These are phyloP conservation scores for Trigoniulus corallinus DNA, from an alignment of 1,140 invertebrate species.

Conservation along the genomic window DNA sequence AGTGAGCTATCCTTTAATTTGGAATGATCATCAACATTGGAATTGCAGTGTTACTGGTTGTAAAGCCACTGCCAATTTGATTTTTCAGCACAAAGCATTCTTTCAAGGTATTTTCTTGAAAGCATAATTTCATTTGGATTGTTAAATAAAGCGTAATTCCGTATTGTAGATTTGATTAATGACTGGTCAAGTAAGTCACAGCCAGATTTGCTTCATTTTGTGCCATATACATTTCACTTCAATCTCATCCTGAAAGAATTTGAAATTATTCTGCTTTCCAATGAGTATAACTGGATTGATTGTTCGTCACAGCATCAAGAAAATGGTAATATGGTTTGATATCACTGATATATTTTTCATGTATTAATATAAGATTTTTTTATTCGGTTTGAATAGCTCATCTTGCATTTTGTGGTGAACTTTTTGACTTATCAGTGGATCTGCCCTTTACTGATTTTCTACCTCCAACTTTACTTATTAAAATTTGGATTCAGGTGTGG, in stretches of 20 bases:
- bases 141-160: constrained; percentile 2
- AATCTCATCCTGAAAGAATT: constrained; percentile 84
- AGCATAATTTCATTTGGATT: neutral
- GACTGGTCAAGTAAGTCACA: constrained; percentile 85
- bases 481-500: constrained; percentile 73
- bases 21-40: constrained; percentile 94
- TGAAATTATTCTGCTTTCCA: constrained; percentile 82
- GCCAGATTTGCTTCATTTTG: constrained; percentile 84
- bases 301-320: constrained; percentile 88
- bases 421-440: constrained; percentile 80
- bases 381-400: constrained; percentile 41
- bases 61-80: constrained; percentile 78
- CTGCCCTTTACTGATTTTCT: constrained; percentile 84
- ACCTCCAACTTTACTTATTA: constrained; percentile 64
- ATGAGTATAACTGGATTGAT: constrained; percentile 98
- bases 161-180: constrained; percentile 59
- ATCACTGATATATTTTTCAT: neutral
- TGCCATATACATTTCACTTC: constrained; percentile 94
- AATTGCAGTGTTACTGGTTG: constrained; percentile 73
- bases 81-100: constrained; percentile 88
- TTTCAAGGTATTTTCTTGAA: constrained; percentile 49
- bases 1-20: constrained; percentile 72
- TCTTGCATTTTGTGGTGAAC: constrained; percentile 80
- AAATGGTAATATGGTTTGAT: constrained; percentile 52
- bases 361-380: no score